A percentile compares a stretch with the other conserved stretches of the same genome.
These are phyloP conservation scores for Hydroisotoma schaefferi DNA, from an alignment of 2,888 invertebrate species.

Conservation along the genomic window DNA sequence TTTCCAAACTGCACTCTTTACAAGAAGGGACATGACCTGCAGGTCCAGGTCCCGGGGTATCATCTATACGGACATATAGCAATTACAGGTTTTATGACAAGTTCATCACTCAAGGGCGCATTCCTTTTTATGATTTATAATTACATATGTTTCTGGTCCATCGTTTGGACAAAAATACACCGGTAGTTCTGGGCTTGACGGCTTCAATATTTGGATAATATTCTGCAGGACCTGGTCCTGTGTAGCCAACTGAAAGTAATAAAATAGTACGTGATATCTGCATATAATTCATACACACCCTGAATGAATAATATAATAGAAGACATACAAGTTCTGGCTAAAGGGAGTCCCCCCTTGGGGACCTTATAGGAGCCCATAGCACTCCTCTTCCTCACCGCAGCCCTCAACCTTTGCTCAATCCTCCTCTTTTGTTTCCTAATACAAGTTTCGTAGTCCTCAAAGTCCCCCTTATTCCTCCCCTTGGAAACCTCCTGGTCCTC, in stretches of 20 bases:
- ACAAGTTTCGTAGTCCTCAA: constrained; percentile 20
- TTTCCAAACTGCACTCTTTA: constrained; percentile 19
- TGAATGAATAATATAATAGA: not conserved
- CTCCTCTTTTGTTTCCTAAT: constrained; percentile 18
- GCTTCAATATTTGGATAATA: constrained; percentile 23
- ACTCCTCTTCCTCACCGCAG: constrained; percentile 19
- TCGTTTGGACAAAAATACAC: constrained; percentile 17
- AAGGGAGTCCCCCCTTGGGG: constrained; percentile 18
- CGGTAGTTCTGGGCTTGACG: constrained; percentile 11
- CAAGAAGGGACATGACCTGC: constrained; percentile 6
- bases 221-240: constrained; percentile 29
- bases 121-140: not conserved
- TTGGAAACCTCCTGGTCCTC: not conserved
- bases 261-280: not conserved
- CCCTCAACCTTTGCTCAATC: constrained; percentile 23
- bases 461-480: not conserved
- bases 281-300: not conserved
- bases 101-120: not conserved
- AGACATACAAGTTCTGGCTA: constrained; percentile 25
- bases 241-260: constrained; percentile 12
- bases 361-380: constrained; percentile 28
- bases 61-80: no score
- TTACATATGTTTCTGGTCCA: constrained; percentile 28
- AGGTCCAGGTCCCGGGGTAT: constrained; percentile 31
- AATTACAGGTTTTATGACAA: no score